Conservation (phyloP, 2,888 invertebrate genomes). For the Coecobrya sp. region DNA sequence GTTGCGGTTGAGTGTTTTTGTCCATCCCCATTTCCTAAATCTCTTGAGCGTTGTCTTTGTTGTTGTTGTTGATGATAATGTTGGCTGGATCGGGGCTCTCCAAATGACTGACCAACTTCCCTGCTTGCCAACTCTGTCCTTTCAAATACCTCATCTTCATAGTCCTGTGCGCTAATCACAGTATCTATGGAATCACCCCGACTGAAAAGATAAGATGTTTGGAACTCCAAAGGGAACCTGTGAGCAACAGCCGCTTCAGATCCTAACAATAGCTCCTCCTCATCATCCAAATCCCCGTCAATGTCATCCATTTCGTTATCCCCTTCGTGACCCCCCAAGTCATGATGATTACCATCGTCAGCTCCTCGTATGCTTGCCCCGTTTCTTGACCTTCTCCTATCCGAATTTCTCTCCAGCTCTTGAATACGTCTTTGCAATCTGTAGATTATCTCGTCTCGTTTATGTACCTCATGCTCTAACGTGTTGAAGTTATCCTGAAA, state of each 20-base stretch:
- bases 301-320: slow-evolving; percentile 81
- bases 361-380: slow-evolving; percentile 47
- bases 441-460: slow-evolving; percentile 93
- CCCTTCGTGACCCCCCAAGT: slow-evolving; percentile 70
- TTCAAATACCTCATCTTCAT: slow-evolving; percentile 86
- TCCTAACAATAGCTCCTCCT: slow-evolving; percentile 72
- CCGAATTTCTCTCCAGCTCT: slow-evolving; percentile 89
- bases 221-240: slow-evolving; percentile 61
- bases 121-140: slow-evolving; percentile 72
- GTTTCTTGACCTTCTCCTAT: slow-evolving; percentile 42
- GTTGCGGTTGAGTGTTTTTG: slow-evolving; percentile 87
- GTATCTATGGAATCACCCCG: slow-evolving; percentile 91
- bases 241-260: slow-evolving; percentile 46
- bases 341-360: not conserved
- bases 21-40: slow-evolving; percentile 71
- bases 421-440: slow-evolving; percentile 92
- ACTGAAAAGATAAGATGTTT: slow-evolving; percentile 84
- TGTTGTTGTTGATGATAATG: slow-evolving; percentile 87
- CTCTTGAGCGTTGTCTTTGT: slow-evolving; percentile 65
- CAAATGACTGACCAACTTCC: slow-evolving; percentile 59
- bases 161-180: slow-evolving; percentile 91
- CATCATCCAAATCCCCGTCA: slow-evolving; percentile 84
- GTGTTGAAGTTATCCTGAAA: slow-evolving; percentile 91
- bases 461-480: slow-evolving; percentile 93
- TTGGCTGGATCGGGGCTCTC: slow-evolving; percentile 56